Percentiles rank a stretch among this genome's conserved stretches.
phyloP scores from a whole-genome alignment of 2,888 invertebrate species.

The Oscheius sp. region DNA sequence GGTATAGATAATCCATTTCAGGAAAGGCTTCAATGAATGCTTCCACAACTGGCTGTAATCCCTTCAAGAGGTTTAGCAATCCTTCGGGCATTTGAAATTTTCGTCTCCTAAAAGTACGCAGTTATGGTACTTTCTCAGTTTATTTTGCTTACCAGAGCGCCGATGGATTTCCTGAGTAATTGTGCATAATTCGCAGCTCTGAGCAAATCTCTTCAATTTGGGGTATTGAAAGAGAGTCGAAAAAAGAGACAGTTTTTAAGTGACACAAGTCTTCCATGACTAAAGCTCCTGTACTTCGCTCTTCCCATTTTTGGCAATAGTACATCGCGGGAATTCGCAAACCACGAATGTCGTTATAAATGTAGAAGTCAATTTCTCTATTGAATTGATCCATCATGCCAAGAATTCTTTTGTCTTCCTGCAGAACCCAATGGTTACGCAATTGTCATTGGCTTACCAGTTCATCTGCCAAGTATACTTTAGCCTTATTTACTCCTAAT shows the following conservation, averaged over 20 bases:
- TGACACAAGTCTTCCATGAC: slow-evolving; percentile 44
- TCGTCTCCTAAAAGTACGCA: slow-evolving; percentile 10
- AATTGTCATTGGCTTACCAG: neutral
- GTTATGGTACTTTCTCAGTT: neutral
- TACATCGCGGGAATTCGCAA: slow-evolving; percentile 35
- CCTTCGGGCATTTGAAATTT: slow-evolving; percentile 15
- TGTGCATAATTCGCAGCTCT: slow-evolving; percentile 13
- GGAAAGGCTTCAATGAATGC: slow-evolving; percentile 11
- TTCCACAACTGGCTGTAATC: slow-evolving; percentile 9
- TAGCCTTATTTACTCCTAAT: slow-evolving; percentile 31
- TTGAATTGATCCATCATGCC: slow-evolving; percentile 44
- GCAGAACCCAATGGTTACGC: neutral
- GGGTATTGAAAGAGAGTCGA: slow-evolving; percentile 36
- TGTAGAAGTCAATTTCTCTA: slow-evolving; percentile 44
- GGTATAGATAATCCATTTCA: neutral
- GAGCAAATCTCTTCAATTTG: slow-evolving; percentile 27
- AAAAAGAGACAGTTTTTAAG: slow-evolving; percentile 47
- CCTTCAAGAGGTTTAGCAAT: slow-evolving; percentile 4
- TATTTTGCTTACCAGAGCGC: neutral
- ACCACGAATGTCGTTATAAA: slow-evolving; percentile 38
- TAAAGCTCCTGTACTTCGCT: slow-evolving; percentile 35
- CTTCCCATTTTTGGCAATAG: slow-evolving; percentile 38
- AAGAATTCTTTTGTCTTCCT: slow-evolving; percentile 41
- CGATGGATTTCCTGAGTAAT: slow-evolving; percentile 3
- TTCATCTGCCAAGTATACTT: neutral